These are phyloP conservation scores for Dallia pectoralis DNA, from an alignment of 2,797 vertebrate species.

Conservation along the genomic window DNA sequence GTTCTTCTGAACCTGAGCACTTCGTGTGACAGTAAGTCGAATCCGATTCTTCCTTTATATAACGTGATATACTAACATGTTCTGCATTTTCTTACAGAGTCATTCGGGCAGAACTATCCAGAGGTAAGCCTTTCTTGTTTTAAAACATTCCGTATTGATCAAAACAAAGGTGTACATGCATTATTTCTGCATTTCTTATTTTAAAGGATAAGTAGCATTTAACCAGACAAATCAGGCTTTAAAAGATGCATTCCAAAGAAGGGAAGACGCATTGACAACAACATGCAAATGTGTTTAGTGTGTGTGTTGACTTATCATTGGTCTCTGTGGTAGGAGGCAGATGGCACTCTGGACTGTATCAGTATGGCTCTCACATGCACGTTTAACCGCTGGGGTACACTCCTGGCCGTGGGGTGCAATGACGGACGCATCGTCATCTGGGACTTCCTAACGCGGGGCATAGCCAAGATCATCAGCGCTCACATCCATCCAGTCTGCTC, in stretches of 20 bases:
- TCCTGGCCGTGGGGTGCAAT: constrained; percentile 95
- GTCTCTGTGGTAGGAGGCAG: constrained; percentile 81
- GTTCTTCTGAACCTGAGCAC: too few relatives aligned
- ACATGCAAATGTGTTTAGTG: neutral
- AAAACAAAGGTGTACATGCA: too few relatives aligned
- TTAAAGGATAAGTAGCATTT: too few relatives aligned
- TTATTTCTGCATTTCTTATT: too few relatives aligned
- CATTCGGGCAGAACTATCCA: constrained; percentile 98
- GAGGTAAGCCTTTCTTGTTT: constrained; percentile 76
- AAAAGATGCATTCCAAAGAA: too few relatives aligned
- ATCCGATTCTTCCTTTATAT: too few relatives aligned
- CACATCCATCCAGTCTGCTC: constrained; percentile 98
- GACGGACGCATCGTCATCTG: constrained; percentile 97
- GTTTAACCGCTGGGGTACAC: constrained; percentile 98
- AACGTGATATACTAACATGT: neutral
- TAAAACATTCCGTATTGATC: too few relatives aligned
- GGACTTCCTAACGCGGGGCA: constrained; percentile 96
- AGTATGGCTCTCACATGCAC: constrained; percentile 99
- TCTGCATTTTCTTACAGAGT: constrained; percentile 76
- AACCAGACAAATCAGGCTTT: too few relatives aligned
- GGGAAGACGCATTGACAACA: too few relatives aligned
- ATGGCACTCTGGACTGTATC: constrained; percentile 97
- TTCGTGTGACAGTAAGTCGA: too few relatives aligned
- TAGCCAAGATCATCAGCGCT: constrained; percentile 97
- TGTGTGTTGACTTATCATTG: neutral